Evolutionary conservation across 92 coral and sea anemone genomes (phyloP).

Genomic region (Zoanthus solanderi): DNA sequence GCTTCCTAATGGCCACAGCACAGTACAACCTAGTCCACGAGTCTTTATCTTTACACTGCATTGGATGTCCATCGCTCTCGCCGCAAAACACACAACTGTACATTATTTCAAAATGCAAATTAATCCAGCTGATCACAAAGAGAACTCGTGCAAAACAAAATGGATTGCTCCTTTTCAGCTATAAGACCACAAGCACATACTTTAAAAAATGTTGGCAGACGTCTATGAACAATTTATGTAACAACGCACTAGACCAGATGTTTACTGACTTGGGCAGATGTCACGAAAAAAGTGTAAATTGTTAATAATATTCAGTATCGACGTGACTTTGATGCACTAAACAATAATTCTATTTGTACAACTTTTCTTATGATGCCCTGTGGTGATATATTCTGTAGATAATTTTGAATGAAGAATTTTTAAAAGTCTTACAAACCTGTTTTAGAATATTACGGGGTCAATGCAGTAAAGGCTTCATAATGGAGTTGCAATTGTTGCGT

Average conservation of each 20-base stretch:
- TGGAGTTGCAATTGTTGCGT: not conserved
- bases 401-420: not conserved
- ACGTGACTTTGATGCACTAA: not conserved
- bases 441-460: not conserved
- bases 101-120: slow-evolving; percentile 17
- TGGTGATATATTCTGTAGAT: not conserved
- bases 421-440: not conserved
- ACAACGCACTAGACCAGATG: no score
- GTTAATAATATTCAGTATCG: not conserved
- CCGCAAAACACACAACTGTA: slow-evolving; percentile 29
- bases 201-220: no score
- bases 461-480: not conserved
- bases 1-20: slow-evolving; percentile 49
- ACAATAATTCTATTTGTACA: not conserved
- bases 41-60: not conserved
- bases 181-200: not conserved
- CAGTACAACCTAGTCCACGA: not conserved
- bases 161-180: slow-evolving; percentile 18
- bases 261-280: no score
- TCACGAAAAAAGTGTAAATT: not conserved
- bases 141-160: slow-evolving; percentile 33
- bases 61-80: slow-evolving; percentile 18
- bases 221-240: no score
- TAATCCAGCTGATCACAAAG: slow-evolving; percentile 31
- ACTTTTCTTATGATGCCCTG: not conserved